phyloP scores from a whole-genome alignment of 2,888 invertebrate species.

The Scrobipalpa atriplicella region DNA sequence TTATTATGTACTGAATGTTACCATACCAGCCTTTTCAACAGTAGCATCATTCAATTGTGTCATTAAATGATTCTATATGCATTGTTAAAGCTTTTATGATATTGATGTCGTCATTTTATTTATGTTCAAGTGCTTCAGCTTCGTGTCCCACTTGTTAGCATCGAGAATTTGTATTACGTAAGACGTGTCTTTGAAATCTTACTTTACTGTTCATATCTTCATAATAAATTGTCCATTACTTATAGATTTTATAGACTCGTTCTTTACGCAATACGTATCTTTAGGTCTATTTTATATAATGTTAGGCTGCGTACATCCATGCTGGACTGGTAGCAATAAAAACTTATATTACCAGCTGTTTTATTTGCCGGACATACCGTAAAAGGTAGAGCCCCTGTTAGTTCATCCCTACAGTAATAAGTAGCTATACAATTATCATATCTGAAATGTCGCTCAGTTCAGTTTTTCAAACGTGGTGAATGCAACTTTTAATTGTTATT shows the following conservation, averaged over 20 bases:
- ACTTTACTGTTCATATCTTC: not conserved
- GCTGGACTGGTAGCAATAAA: no score
- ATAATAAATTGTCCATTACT: conserved; percentile 9
- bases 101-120: conserved; percentile 11
- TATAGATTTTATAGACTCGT: not conserved
- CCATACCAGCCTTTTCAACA: no score
- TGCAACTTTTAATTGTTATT: no score
- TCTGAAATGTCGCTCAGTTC: no score
- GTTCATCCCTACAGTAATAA: no score
- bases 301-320: no score
- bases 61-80: conserved; percentile 10
- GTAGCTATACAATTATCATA: no score
- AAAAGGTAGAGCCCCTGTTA: no score
- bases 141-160: not conserved
- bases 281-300: not conserved
- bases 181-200: not conserved
- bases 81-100: not conserved
- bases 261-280: not conserved
- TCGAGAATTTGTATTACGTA: not conserved
- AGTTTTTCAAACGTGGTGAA: no score
- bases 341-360: no score
- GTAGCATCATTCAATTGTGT: conserved; percentile 30
- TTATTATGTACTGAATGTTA: no score
- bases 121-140: not conserved
- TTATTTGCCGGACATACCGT: no score